Evolutionary conservation across 2,113 vertebrate genomes (phyloP).

Genomic region (Circaetus cinerascens): DNA sequence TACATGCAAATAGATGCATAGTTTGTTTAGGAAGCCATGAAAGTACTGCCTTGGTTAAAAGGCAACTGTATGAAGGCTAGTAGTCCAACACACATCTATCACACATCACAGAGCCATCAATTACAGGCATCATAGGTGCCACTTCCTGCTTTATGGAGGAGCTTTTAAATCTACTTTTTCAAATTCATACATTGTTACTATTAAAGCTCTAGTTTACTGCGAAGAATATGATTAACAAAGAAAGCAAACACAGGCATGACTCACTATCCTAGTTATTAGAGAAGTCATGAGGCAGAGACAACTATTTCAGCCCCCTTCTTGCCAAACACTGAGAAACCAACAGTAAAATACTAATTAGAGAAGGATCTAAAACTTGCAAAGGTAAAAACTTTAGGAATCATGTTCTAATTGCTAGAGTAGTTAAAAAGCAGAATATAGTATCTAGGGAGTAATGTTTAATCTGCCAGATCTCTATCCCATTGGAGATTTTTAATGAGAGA

Average conservation of each 20-base stretch:
- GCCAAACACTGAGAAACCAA: not conserved
- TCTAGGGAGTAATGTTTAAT: not conserved
- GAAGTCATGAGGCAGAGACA: not conserved
- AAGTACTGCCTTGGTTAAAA: not conserved
- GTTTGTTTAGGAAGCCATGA: not conserved
- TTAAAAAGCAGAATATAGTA: constrained; percentile 8
- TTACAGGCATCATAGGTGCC: not conserved
- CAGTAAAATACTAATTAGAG: not conserved
- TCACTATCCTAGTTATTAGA: not conserved
- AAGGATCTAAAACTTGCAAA: not conserved
- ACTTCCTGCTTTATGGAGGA: not conserved
- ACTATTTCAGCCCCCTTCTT: not conserved
- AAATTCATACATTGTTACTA: not conserved
- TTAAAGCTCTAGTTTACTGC: not conserved
- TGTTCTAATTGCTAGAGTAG: not conserved
- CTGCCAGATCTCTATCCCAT: not conserved
- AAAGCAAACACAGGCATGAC: not conserved
- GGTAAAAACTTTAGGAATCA: not conserved
- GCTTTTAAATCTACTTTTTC: not conserved
- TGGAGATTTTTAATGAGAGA: constrained; percentile 22
- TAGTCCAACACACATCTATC: not conserved
- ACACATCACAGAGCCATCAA: not conserved
- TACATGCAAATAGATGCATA: accelerated
- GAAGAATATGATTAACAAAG: not conserved
- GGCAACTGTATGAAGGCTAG: not conserved